Conservation (phyloP, 1,140 invertebrate genomes). For the Drosophila prosaltans region DNA sequence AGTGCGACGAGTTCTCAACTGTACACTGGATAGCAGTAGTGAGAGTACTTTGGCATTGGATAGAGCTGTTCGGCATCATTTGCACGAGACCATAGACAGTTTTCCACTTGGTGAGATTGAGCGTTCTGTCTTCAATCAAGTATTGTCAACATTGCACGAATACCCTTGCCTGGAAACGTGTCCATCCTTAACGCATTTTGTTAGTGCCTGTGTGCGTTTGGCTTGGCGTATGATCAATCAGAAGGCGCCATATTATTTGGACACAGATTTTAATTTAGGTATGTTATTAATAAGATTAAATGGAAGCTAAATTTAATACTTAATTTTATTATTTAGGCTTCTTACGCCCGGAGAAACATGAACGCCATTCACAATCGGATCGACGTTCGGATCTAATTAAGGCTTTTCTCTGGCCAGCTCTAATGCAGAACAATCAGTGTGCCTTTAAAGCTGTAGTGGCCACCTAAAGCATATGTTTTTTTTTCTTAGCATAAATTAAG, state of each 20-base stretch:
- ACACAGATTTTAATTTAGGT: constrained; percentile 87
- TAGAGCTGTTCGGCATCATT: constrained; percentile 83
- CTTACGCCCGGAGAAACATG: constrained; percentile 84
- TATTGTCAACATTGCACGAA: constrained; percentile 85
- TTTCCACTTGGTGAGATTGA: constrained; percentile 86
- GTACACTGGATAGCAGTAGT: constrained; percentile 80
- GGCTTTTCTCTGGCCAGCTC: constrained; percentile 87
- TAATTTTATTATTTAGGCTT: constrained; percentile 47
- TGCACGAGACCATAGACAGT: constrained; percentile 84
- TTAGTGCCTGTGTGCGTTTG: constrained; percentile 85
- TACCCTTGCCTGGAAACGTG: constrained; percentile 86
- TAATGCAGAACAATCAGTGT: constrained; percentile 85
- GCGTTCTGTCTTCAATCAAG: constrained; percentile 86
- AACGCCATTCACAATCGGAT: constrained; percentile 85
- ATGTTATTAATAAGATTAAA: neutral
- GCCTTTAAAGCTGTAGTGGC: constrained; percentile 87
- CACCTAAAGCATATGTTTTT: constrained; percentile 57
- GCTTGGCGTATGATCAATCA: constrained; percentile 86
- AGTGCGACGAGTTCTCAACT: constrained; percentile 84
- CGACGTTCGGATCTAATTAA: constrained; percentile 86
- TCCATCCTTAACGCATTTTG: constrained; percentile 84
- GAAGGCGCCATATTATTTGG: constrained; percentile 85
- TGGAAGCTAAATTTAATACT: neutral
- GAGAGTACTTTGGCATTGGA: constrained; percentile 82
- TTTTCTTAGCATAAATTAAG: constrained; percentile 39